Base-by-base conservation (phyloP, 2,113 vertebrate genomes). In the Nothocercus julius region DNA sequence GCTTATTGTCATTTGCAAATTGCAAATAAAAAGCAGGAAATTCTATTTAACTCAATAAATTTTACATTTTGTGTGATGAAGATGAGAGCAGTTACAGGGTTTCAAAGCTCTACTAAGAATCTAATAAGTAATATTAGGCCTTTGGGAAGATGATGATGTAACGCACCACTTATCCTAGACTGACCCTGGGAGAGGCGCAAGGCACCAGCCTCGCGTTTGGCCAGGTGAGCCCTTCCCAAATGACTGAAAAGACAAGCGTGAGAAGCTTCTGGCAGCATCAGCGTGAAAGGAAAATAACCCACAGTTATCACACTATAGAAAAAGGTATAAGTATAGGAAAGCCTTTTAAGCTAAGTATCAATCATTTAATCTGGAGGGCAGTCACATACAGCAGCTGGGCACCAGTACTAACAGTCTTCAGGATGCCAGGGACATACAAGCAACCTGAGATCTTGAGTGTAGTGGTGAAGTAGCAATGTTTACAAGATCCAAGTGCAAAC, bases 141-240 rank as follows among this genome's bases (percentile, higher is more conserved):
- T 86, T 78, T 73, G 85, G 90, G 85, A 92, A 95, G 32, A 63
- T 90, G 49, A 67, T 58, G 51, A 91, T 44, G 34, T 27, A 92
- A 89, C 17, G 47, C 51, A 68, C 15, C 17, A 15, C n/a, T 78
- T 78, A 81, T 45, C 68, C 89, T 64, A 21, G 61, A 70, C 13
- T 4, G 1, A 85, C 42, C 73, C 69, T 0, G 2, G 24, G 22
- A 68, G 56, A 88, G 51, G 49, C 68, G 51, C 56, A 68, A 77
- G 64, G 18, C 82, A 78, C 21, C 64, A 80, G 10, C 34, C 42
- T 36, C 54, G 12, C 47, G 81, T 62, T 94, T 93, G 73, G 34
- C 63, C 84, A 90, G 70, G 32, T 25, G 73, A 77, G 62, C n/a
- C 62, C 36, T 64, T 84, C 34, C 47, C 53, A 13, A 38, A 58